Base-by-base conservation (phyloP, 37 sponge, comb jelly and placozoan genomes). In the Spongia lamella region DNA sequence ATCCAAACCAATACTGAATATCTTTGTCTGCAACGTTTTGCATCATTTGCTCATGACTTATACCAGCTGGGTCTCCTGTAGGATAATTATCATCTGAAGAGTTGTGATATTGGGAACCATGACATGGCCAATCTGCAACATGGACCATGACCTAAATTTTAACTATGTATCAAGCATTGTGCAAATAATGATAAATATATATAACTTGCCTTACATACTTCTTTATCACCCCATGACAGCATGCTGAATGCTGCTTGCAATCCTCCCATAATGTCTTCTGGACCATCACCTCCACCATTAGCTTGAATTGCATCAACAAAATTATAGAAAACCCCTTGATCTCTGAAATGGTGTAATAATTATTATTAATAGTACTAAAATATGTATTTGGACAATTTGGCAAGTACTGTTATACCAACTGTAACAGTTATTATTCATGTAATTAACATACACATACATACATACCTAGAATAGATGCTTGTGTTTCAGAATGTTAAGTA, bases 211-310 rank as follows among this genome's bases (percentile, higher is more conserved):
- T 60, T 24, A 11, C 61, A 27, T 19, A 27, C 34, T 20, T 61
- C 57, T 34, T 75, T 51, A 13, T 38, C 7, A 3, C 90, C 60
- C 90, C 90, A 90, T 24, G 66, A 54, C 16, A 90, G 70, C 0
- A 24, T 65, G 13, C 29, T 27, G 47, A 90, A 63, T 36, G 82
- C 54, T 21, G 53, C 55, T 27, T 85, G 64, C 67, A 90, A 37
- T 0, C 73, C 90, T 56, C 86, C 86, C 90, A 90, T 90, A 20
- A 90, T 72, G 63, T 90, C 90, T 71, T 90, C 90, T 47, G 90
- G 73, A 15, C 27, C 38, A 81, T 90, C 90, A 53, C 82, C 86
- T 7, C 90, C 90, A 34, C 81, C 90, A 69, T 50, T 56, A 38
- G 86, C 90, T 38, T 15, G 25, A 25, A 90, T 85, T 0, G 39